Base-by-base conservation (phyloP, 2,797 vertebrate species). In the Hypotaenidia philippensis region DNA sequence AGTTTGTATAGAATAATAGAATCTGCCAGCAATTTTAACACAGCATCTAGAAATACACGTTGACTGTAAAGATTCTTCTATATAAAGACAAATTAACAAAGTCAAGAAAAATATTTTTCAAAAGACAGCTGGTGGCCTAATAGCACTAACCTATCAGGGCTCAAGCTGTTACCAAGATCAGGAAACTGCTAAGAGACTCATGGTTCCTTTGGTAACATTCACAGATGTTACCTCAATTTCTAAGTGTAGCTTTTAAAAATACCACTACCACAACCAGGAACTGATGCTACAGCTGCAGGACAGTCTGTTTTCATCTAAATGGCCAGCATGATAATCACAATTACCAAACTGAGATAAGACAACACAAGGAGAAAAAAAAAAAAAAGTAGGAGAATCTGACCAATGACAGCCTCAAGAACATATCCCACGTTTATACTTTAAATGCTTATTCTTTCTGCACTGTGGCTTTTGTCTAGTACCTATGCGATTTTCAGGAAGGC, bases 1-100 rank as follows among this genome's bases (percentile, higher is more conserved):
- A 98, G 97, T 98, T 97, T 98, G 98, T 98, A 98, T 98, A 98
- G 97, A 98, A 98, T 95, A 97, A 97, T 97, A 98, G 97, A 98
- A 93, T 98, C 98, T 97, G 98, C 98, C 98, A 98, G 97, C 98
- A 98, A 98, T 97, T 98, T 98, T 97, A 98, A 98, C 96, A 98
- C 97, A 98, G 98, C 97, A 98, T 98, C 98, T 98, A 98, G 96
- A 98, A 98, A 98, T 96, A 98, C 98, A 98, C 63, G 96, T 97
- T 97, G 97, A 98, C 96, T 95, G 96, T 97, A 97, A 97, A 97
- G 95, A 97, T 94, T 97, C 90, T 97, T 96, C 95, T 96, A 98
- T 87, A 98, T 93, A 96, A 95, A 98, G 97, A 98, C 96, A 98
- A 88, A 97, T 89, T 93, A 98, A 98, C 95, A 98, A 97, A 97